phyloP scores from a whole-genome alignment of 2,888 invertebrate genomes.

The Chrysotoxum bicinctum region DNA sequence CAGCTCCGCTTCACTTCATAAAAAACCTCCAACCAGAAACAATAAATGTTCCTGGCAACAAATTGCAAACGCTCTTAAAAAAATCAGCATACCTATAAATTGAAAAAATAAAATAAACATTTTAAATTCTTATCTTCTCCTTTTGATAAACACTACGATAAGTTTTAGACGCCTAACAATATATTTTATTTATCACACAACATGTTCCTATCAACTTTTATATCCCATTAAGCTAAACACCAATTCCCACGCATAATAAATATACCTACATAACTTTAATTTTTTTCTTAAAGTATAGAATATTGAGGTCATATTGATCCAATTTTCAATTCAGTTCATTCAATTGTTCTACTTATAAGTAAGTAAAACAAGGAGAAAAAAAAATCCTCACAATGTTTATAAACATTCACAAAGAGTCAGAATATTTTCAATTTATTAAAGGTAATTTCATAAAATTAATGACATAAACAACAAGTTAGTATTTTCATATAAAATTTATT shows the following conservation, averaged over 20 bases:
- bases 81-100: too few species aligned
- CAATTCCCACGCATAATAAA: conserved; percentile 1
- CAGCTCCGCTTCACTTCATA: too few species aligned
- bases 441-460: conserved; percentile 47
- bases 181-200: too few species aligned
- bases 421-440: conserved; percentile 57
- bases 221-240: neutral
- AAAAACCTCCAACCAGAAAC: too few species aligned
- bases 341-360: neutral
- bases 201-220: neutral
- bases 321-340: conserved; percentile 12
- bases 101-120: too few species aligned
- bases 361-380: neutral
- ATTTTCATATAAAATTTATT: conserved; percentile 59
- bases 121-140: too few species aligned
- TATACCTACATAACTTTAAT: neutral
- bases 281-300: neutral
- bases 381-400: conserved; percentile 30
- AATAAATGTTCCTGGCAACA: too few species aligned
- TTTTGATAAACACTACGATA: too few species aligned
- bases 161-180: too few species aligned
- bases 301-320: conserved; percentile 36
- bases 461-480: conserved; percentile 49
- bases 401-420: conserved; percentile 32
- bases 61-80: too few species aligned